These are phyloP conservation scores for Tetanocera ferruginea DNA, from an alignment of 2,888 invertebrate species.

Conservation along the genomic window DNA sequence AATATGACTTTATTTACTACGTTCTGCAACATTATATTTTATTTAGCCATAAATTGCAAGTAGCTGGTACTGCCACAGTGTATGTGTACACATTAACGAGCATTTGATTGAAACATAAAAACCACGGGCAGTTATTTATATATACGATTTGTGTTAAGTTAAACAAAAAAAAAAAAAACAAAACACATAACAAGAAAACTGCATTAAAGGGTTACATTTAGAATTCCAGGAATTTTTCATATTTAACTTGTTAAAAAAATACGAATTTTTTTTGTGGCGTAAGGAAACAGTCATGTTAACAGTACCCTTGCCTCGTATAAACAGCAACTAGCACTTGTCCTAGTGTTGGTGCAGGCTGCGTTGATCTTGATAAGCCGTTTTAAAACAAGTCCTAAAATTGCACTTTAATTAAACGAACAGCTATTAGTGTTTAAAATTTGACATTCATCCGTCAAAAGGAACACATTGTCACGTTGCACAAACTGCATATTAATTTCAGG, in stretches of 20 bases:
- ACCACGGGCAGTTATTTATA: neutral
- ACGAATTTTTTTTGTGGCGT: no score
- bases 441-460: slow-evolving; percentile 57
- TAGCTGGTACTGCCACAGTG: no score
- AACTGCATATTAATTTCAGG: slow-evolving; percentile 45
- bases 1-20: no score
- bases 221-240: slow-evolving; percentile 11
- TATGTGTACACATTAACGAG: neutral
- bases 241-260: neutral
- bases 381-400: slow-evolving; percentile 61
- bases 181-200: slow-evolving; percentile 19
- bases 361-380: slow-evolving; percentile 50
- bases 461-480: slow-evolving; percentile 49
- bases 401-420: slow-evolving; percentile 67
- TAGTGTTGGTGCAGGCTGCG: neutral
- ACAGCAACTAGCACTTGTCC: neutral
- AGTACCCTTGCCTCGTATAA: no score
- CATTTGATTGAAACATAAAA: slow-evolving; percentile 37
- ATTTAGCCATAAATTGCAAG: neutral
- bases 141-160: neutral
- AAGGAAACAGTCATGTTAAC: no score
- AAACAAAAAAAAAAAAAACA: neutral
- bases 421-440: slow-evolving; percentile 61
- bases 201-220: slow-evolving; percentile 30
- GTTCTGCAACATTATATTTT: neutral